These are phyloP conservation scores for Tiliacea aurago DNA, from an alignment of 2,888 invertebrate genomes.

Conservation along the genomic window DNA sequence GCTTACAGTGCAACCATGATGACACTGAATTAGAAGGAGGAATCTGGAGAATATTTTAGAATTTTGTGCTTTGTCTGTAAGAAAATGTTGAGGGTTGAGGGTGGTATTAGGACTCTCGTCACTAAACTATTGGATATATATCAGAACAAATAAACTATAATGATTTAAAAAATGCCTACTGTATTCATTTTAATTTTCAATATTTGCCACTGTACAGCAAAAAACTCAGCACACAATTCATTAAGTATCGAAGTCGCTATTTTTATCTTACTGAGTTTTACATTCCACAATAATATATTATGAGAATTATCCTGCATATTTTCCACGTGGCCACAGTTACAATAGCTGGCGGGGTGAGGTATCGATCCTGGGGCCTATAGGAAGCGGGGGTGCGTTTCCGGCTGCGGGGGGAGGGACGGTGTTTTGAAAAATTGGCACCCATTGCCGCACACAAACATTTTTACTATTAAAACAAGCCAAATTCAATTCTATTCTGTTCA, in stretches of 20 bases:
- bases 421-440: constrained; percentile 90
- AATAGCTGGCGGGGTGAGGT: constrained; percentile 80
- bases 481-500: constrained; percentile 69
- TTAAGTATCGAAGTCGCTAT: not conserved
- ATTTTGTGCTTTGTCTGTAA: not conserved
- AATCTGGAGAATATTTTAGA: not conserved
- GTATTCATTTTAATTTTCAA: no score
- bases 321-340: constrained; percentile 79
- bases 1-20: constrained; percentile 69
- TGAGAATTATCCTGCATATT: constrained; percentile 69
- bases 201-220: no score
- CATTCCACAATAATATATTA: constrained; percentile 26
- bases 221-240: not conserved
- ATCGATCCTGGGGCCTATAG: constrained; percentile 88
- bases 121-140: not conserved
- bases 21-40: constrained; percentile 19
- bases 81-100: not conserved
- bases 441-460: constrained; percentile 76
- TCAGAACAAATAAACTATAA: not conserved
- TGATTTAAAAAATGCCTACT: not conserved
- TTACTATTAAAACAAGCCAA: constrained; percentile 70
- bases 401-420: constrained; percentile 78
- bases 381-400: constrained; percentile 86
- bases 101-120: not conserved
- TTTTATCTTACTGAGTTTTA: not conserved